Conservation (phyloP, 2,888 invertebrate genomes). For the Drosophila kuntzei region DNA sequence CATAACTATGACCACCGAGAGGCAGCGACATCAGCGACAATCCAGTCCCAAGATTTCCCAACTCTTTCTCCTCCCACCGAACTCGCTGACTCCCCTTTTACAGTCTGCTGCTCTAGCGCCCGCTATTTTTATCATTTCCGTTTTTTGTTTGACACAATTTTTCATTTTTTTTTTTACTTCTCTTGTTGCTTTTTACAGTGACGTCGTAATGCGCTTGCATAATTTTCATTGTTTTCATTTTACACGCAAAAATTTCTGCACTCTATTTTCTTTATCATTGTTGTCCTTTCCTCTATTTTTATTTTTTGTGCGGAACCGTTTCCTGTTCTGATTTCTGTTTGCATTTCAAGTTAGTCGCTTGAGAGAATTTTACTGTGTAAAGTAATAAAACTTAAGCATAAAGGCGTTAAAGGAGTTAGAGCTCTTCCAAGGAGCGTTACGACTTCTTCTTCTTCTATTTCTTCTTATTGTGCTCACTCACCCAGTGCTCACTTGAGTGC, state of each 20-base stretch:
- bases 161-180: constrained; percentile 2
- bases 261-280: constrained; percentile 46
- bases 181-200: constrained; percentile 14
- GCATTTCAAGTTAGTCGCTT: constrained; percentile 73
- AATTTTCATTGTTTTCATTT: constrained; percentile 81
- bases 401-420: constrained; percentile 47
- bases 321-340: constrained; percentile 78
- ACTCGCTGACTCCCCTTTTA: constrained; percentile 12
- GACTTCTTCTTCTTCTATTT: neutral
- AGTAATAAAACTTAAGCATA: constrained; percentile 71
- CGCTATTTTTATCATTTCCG: constrained; percentile 75
- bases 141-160: constrained; percentile 59
- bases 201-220: constrained; percentile 72
- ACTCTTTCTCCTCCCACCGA: neutral
- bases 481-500: constrained; percentile 37
- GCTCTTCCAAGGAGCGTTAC: constrained; percentile 4
- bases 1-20: constrained; percentile 76
- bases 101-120: constrained; percentile 56
- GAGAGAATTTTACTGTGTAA: constrained; percentile 66
- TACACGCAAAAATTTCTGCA: constrained; percentile 64
- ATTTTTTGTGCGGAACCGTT: constrained; percentile 32
- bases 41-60: constrained; percentile 12
- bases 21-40: constrained; percentile 48
- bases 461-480: constrained; percentile 1
- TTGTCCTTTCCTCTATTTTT: constrained; percentile 25